A percentile compares a stretch with the other conserved stretches of the same genome.
Conservation (phyloP, 2,797 vertebrate genomes). For the Vipera ursinii region DNA sequence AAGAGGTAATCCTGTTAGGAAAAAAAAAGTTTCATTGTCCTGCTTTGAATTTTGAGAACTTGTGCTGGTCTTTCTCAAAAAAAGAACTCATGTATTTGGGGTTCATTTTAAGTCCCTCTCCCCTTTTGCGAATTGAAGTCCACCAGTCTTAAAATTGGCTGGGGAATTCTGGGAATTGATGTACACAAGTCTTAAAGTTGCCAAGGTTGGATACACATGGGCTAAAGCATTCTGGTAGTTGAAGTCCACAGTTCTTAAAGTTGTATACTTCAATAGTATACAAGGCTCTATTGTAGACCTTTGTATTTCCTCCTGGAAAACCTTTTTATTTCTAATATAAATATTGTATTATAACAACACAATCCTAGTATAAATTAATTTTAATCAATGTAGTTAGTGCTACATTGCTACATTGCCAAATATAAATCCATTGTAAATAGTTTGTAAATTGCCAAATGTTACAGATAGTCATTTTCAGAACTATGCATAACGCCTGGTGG, state of each 20-base stretch:
- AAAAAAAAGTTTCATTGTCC: slow-evolving; percentile 24
- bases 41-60: not conserved
- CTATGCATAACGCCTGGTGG: slow-evolving; percentile 45
- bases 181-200: too few relatives aligned
- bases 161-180: too few relatives aligned
- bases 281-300: not conserved
- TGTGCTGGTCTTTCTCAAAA: not conserved
- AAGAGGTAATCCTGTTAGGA: slow-evolving; percentile 37
- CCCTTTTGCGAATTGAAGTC: not conserved
- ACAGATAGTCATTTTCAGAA: slow-evolving; percentile 27
- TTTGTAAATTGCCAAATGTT: not conserved
- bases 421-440: not conserved
- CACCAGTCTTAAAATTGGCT: too few relatives aligned
- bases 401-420: slow-evolving; percentile 18
- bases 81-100: not conserved
- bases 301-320: slow-evolving; percentile 20
- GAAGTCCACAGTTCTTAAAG: too few relatives aligned
- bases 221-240: too few relatives aligned
- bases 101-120: not conserved
- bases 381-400: slow-evolving; percentile 47
- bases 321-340: slow-evolving; percentile 35
- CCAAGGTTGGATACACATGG: too few relatives aligned
- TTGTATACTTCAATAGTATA: not conserved
- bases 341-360: slow-evolving; percentile 29
- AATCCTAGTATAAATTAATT: slow-evolving; percentile 48